Percentiles rank a stretch among this genome's conserved stretches.
phyloP scores from a whole-genome alignment of 2,888 invertebrate genomes.

The Abscondita cerata region DNA sequence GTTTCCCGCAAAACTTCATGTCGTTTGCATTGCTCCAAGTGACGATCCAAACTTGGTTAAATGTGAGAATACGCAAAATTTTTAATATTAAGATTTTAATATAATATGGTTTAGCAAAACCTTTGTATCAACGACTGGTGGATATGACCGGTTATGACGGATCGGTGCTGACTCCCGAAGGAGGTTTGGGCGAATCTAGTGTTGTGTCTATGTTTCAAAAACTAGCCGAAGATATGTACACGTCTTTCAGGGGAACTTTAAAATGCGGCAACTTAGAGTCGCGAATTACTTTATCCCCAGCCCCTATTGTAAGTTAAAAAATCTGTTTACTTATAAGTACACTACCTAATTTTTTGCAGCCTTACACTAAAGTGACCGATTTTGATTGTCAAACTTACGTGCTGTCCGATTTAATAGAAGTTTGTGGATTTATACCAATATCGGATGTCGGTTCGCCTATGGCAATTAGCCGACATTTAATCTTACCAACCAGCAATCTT shows the following conservation, averaged over 20 bases:
- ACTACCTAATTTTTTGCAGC: constrained; percentile 48
- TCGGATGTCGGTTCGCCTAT: constrained; percentile 91
- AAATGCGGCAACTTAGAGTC: constrained; percentile 80
- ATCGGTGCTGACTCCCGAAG: constrained; percentile 65
- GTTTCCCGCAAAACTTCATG: constrained; percentile 81
- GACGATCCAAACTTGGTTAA: constrained; percentile 65
- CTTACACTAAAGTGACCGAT: constrained; percentile 65
- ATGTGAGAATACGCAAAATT: constrained; percentile 46
- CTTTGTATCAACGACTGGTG: constrained; percentile 80
- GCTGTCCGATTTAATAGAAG: constrained; percentile 77
- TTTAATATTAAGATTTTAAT: neutral
- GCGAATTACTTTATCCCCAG: constrained; percentile 75
- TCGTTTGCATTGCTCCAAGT: constrained; percentile 73
- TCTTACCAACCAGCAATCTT: constrained; percentile 74
- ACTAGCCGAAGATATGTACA: constrained; percentile 75
- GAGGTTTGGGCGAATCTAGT: constrained; percentile 52
- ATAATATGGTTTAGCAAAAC: constrained; percentile 63
- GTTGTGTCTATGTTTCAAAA: constrained; percentile 68
- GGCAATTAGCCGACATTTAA: constrained; percentile 87
- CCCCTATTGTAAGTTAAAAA: constrained; percentile 65
- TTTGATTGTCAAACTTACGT: constrained; percentile 68
- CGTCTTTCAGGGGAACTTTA: constrained; percentile 73
- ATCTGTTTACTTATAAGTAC: neutral
- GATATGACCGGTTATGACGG: constrained; percentile 77
- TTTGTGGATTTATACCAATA: constrained; percentile 88